Conservation (phyloP, 2,888 invertebrate genomes). For the Tipula helvola region DNA sequence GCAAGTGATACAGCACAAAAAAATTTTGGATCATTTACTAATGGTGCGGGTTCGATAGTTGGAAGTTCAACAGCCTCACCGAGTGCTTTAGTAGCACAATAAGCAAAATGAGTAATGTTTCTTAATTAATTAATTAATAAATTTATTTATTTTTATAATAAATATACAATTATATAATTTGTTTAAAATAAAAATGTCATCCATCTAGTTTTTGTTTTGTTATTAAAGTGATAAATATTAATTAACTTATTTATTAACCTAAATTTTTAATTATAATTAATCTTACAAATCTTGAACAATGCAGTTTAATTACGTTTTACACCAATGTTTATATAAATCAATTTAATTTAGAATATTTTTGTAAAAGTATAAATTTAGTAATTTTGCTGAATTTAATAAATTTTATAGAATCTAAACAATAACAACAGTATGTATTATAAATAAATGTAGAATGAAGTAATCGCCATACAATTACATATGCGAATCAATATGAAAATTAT, state of each 20-base stretch:
- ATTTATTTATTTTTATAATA: not conserved
- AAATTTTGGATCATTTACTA: no score
- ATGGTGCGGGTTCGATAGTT: no score
- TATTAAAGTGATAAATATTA: not conserved
- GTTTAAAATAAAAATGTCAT: not conserved
- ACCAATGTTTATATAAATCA: not conserved
- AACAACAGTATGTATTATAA: not conserved
- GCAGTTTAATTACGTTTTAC: not conserved
- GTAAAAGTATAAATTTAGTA: not conserved
- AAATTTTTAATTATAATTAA: not conserved
- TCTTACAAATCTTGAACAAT: not conserved
- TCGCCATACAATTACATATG: slow-evolving; percentile 16
- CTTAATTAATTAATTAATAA: not conserved
- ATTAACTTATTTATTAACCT: not conserved
- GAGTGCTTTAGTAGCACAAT: no score
- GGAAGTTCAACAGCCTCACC: no score
- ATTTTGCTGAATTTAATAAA: not conserved
- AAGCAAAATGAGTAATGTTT: no score
- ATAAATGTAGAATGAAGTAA: no score
- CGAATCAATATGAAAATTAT: slow-evolving; percentile 20
- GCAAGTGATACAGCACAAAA: no score
- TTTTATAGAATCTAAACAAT: not conserved
- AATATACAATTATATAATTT: not conserved
- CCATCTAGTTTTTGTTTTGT: not conserved
- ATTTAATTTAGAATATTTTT: not conserved